Evolutionary conservation across 2,888 invertebrate genomes (phyloP), one percentile per base, ranked within the genome.

Genomic region (Parthenolecanium corni): DNA sequence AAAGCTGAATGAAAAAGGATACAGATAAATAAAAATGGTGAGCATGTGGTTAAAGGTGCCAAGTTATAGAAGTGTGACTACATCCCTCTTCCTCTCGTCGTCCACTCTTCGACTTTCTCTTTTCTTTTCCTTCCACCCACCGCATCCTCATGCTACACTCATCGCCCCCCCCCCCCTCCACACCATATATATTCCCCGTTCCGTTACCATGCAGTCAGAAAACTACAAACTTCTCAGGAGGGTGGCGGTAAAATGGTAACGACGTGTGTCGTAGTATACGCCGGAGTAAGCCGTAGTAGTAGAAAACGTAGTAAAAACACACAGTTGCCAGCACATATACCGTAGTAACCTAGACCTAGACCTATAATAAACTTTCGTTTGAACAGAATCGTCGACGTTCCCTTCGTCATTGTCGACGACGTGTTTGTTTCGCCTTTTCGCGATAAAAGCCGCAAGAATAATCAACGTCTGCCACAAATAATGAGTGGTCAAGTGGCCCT

Each of bases 281-380:
- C n/a, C n/a, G 9, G 31, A 31, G 31, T 31, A 31, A 31, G n/a
- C 54, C 54, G 31, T 56, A 44, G 40, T 54, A 40, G 40, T 54
- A 23, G 25, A n/a, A 23, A 14, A 11, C 36, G 23, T 42, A 42
- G 42, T 46, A 56, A 46, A 40, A 56, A 16, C 56, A 46, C 49
- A n/a, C 11, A 9, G 31, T 20, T 40, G 44, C 5, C n/a, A n/a
- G 6, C 18, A 21, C 5, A 21, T 49, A 47, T 58, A n/a, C n/a
- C n/a, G n/a, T n/a, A 58, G 58, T 58, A 58, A 58, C 58, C 58
- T 58, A 58, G 58, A 58, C 58, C 58, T 49, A 49, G 47, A 58
- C 47, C 58, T 47, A 47, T 47, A 58, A 36, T 53, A 53, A 53
- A 53, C 40, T 40, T 40, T 36, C 40, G 40, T 53, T 40, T 38